phyloP scores from a whole-genome alignment of 2,888 invertebrate species.

The Caenorhabditis panamensis region DNA sequence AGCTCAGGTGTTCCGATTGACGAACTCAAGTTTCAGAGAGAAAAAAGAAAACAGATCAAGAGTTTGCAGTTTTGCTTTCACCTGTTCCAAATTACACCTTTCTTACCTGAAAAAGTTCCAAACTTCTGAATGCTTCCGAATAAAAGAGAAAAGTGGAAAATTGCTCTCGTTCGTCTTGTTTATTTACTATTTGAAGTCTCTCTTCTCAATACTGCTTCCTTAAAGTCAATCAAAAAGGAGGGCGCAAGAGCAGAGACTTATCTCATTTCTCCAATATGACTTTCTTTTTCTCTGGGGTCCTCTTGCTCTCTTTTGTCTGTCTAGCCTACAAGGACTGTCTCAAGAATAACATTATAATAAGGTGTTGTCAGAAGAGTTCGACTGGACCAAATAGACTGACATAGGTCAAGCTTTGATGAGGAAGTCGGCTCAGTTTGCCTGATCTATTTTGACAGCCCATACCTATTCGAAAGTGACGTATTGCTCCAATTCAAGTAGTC shows the following conservation, averaged over 20 bases:
- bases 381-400: too few relatives aligned
- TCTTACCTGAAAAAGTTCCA: too few relatives aligned
- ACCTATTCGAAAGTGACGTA: too few relatives aligned
- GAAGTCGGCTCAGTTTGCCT: too few relatives aligned
- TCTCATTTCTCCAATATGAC: background rate
- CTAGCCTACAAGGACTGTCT: background rate
- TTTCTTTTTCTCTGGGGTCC: background rate
- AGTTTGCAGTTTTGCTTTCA: too few relatives aligned
- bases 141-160: background rate
- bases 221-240: background rate
- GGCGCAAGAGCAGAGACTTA: background rate
- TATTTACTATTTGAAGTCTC: background rate
- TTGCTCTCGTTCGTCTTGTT: background rate
- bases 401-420: too few relatives aligned
- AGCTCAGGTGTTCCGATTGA: background rate
- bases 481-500: too few relatives aligned
- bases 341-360: too few relatives aligned
- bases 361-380: too few relatives aligned
- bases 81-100: too few relatives aligned
- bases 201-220: background rate
- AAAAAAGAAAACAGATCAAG: background rate
- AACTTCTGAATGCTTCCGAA: too few relatives aligned
- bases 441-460: too few relatives aligned
- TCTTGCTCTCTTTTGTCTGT: background rate
- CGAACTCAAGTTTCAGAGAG: background rate